A percentile compares a stretch with the other conserved stretches of the same genome.
These are phyloP conservation scores for Drosophila melanosoma DNA, from an alignment of 2,888 invertebrate species.

Conservation along the genomic window DNA sequence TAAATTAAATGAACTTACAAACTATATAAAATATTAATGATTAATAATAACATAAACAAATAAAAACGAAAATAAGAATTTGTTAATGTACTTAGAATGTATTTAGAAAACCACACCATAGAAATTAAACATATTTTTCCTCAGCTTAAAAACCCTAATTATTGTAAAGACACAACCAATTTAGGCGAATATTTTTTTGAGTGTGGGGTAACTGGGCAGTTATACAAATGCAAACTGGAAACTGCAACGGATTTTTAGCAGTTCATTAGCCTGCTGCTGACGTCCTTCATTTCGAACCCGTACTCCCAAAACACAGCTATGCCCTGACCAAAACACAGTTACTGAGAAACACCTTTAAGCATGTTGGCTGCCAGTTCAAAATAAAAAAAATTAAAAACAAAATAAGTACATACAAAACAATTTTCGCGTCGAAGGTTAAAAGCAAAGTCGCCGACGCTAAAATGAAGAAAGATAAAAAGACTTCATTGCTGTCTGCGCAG, in stretches of 20 bases:
- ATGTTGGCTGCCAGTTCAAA: conserved; percentile 26
- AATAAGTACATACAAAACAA: conserved; percentile 52
- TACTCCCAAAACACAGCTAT: conserved; percentile 52
- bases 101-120: background rate
- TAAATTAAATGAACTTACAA: background rate
- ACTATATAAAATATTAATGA: background rate
- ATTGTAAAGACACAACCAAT: no score
- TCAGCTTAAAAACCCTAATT: background rate
- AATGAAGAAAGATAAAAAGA: conserved; percentile 41
- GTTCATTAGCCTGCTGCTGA: conserved; percentile 52
- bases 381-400: conserved; percentile 12
- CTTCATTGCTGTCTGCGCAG: conserved; percentile 57
- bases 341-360: conserved; percentile 37
- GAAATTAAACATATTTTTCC: background rate
- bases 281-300: conserved; percentile 70
- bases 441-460: conserved; percentile 49
- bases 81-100: background rate
- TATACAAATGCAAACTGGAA: conserved; percentile 32
- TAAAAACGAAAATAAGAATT: background rate
- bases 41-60: background rate
- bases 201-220: conserved; percentile 16
- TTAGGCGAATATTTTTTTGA: background rate
- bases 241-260: conserved; percentile 27
- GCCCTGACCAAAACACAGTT: conserved; percentile 51
- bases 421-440: conserved; percentile 72